Base-by-base conservation (phyloP, 2,113 vertebrate species). In the Daubentonia madagascariensis region DNA sequence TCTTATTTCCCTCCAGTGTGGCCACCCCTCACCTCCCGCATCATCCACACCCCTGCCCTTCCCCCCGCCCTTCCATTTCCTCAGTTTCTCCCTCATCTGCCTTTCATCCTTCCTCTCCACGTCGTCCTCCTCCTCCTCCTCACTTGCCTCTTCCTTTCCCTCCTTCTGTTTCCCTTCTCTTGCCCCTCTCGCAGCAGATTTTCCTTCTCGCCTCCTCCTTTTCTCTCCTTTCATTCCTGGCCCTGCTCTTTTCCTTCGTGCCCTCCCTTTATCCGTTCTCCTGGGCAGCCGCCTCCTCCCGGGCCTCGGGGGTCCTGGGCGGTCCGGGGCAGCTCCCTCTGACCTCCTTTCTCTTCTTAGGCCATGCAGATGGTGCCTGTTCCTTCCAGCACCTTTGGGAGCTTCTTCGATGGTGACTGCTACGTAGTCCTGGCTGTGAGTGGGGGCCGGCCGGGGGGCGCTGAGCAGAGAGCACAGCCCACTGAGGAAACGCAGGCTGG, bases 371-470 rank as follows among this genome's bases (percentile, higher is more conserved):
- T 99, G 98, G 99, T 99, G 50, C 99, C 99, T 4, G 98, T 99
- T 86, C 99, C 99, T 89, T 87, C 98, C 73, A 99, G 97, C 94
- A 98, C 98, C 83, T 98, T 98, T 0, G 99, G 99, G 78, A 99
- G 93, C 57, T 99, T 99, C 98, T 99, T 98, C 0, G 99, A 99
- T 32, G 99, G 99, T 3, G 99, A 99, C 97, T 99, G 99, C 98
- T 99, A 99, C 54, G 0, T 99, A 13, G 75, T 99, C 98, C 97
- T 99, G 89, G 98, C 98, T 98, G 99, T 99, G 98, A 97, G 99
- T 98, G 43, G 59, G 2, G 9, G 20, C 12, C 43, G 59, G 40
- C 4, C 0, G 0, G 1, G 0, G n/a, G 25, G 73, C 3, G 16
- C 0, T 0, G 8, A 22, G 9, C 67, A 50, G 32, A 61, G 3